Conservation (phyloP, 2,888 invertebrate genomes). For the Spatulosminthurus flaviceps region DNA sequence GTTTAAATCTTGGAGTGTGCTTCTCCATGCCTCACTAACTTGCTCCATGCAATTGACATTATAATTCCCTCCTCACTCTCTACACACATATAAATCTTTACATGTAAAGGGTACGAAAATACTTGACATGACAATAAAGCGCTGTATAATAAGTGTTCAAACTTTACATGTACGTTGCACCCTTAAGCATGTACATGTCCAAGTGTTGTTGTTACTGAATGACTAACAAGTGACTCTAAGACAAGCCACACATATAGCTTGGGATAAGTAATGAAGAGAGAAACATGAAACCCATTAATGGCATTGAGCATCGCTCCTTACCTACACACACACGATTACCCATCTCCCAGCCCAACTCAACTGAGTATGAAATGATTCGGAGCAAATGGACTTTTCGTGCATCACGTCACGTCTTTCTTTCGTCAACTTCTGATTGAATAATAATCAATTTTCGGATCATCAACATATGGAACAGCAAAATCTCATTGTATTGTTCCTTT, state of each 20-base stretch:
- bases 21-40: background rate
- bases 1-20: background rate
- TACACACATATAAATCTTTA: too few relatives aligned
- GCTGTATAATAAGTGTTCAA: too few relatives aligned
- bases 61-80: slow-evolving; percentile 3
- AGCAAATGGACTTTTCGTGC: slow-evolving; percentile 42
- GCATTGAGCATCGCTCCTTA: background rate
- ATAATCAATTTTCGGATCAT: slow-evolving; percentile 45
- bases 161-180: too few relatives aligned
- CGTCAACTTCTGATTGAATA: slow-evolving; percentile 44
- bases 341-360: background rate
- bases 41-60: slow-evolving; percentile 32
- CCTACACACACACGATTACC: background rate
- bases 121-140: background rate
- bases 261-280: slow-evolving; percentile 1
- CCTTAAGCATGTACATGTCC: too few relatives aligned
- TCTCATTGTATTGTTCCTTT: background rate
- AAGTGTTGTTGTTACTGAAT: too few relatives aligned
- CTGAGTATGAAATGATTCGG: slow-evolving; percentile 10
- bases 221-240: background rate
- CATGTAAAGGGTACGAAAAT: background rate
- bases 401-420: slow-evolving; percentile 39
- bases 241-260: background rate
- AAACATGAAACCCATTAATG: slow-evolving; percentile 18
- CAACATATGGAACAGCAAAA: background rate